Base-by-base conservation (phyloP, 2,113 vertebrate genomes). In the Aviceda subcristata region DNA sequence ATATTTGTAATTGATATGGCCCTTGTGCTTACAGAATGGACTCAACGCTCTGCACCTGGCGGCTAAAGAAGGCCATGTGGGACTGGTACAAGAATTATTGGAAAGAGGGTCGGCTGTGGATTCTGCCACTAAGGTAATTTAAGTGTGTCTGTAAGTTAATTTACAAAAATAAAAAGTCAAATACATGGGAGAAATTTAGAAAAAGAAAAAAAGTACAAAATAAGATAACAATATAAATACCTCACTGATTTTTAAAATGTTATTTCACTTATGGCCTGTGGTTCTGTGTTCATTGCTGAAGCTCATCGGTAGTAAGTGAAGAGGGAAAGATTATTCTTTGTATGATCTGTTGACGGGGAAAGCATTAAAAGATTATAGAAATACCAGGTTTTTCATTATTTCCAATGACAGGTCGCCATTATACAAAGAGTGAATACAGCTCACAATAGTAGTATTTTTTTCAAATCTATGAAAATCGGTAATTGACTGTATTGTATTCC, bases 1-100 rank as follows among this genome's bases (percentile, higher is more conserved):
- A 11, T 38, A 3, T 43, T 77, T 86, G 94, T 96, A 69, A 97
- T 9, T 24, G 51, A 83, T 95, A 55, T 36, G 92, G 92, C 79
- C 34, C 88, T 91, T 98, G 90, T 96, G 79, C 59, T 97, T 97
- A 29, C 97, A 99, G 99, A 99, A 99, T 99, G 99, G 99, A 96
- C 99, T 99, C 94, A 99, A 99, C 38, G 99, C 99, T 12, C 97
- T 99, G 89, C 99, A 99, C 88, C 98, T 99, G 98, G 99, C 99
- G 22, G 99, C 99, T 93, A 99, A 99, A 95, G 99, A 99, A 96
- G 99, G 99, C 66, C 99, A 99, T 1, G 94, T 99, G 97, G 99
- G 99, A 22, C 98, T 99, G 96, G 99, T 99, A n/a, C 99, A 99
- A 96, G 99, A 99, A 96, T 95, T 99, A 46, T 63, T 99, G 98